Evolutionary conservation across 1,140 invertebrate species (phyloP).

Genomic region (Drosophila littoralis): DNA sequence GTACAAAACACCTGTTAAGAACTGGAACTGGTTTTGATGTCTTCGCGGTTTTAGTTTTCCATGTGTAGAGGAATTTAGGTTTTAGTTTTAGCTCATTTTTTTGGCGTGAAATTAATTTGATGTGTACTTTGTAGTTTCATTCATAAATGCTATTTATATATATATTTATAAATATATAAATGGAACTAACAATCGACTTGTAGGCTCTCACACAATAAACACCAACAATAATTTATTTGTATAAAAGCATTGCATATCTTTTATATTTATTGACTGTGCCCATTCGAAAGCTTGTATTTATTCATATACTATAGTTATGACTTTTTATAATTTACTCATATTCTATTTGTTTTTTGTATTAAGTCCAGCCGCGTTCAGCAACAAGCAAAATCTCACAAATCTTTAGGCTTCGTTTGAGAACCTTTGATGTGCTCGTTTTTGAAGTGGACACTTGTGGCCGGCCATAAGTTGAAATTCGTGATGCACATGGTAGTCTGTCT

Average conservation of each 20-base stretch:
- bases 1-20: slow-evolving; percentile 64
- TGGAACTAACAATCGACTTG: background rate
- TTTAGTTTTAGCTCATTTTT: slow-evolving; percentile 40
- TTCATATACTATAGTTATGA: background rate
- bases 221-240: background rate
- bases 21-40: slow-evolving; percentile 66
- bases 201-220: background rate
- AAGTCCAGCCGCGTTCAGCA: background rate
- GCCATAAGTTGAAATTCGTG: slow-evolving; percentile 40
- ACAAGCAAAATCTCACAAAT: background rate
- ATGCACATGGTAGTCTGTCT: slow-evolving; percentile 13
- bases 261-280: too few species aligned
- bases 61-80: slow-evolving; percentile 23
- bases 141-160: background rate
- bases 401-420: slow-evolving; percentile 16
- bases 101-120: slow-evolving; percentile 44
- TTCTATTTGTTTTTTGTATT: slow-evolving; percentile 4
- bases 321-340: slow-evolving; percentile 12
- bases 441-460: slow-evolving; percentile 25
- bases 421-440: slow-evolving; percentile 27
- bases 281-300: background rate
- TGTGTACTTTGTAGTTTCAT: slow-evolving; percentile 9
- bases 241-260: too few species aligned
- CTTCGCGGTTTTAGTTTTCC: slow-evolving; percentile 38
- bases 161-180: too few species aligned